Evolutionary conservation across 2,113 vertebrate genomes (phyloP).

Genomic region (Leucosticte australis): DNA sequence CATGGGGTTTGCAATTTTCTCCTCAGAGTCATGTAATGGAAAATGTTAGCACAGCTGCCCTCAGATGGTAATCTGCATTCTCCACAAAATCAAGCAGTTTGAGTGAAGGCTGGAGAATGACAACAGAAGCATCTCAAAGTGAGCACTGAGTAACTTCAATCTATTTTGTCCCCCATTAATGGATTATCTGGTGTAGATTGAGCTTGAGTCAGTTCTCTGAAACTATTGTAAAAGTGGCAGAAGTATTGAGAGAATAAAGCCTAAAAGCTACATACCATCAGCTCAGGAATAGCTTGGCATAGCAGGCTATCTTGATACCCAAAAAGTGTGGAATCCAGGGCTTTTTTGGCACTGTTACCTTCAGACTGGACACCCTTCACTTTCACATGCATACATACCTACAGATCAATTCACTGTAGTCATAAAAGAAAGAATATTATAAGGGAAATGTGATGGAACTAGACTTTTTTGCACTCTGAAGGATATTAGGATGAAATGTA

Average conservation of each 20-base stretch:
- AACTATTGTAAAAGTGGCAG: neutral
- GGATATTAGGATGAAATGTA: neutral
- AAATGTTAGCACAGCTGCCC: slow-evolving; percentile 46
- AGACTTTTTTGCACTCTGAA: neutral
- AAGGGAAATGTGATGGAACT: neutral
- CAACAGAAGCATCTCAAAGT: neutral
- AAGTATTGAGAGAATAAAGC: neutral
- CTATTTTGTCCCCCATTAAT: slow-evolving; percentile 6
- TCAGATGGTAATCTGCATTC: slow-evolving; percentile 55
- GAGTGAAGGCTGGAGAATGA: slow-evolving; percentile 15
- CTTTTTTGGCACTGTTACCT: neutral
- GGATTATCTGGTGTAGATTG: slow-evolving; percentile 6
- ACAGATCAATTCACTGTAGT: neutral
- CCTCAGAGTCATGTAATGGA: neutral
- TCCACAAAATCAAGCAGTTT: slow-evolving; percentile 25
- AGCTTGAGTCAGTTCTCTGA: neutral
- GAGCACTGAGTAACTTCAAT: neutral
- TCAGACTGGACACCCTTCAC: neutral
- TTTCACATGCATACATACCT: neutral
- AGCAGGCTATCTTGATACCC: neutral
- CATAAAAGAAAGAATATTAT: neutral
- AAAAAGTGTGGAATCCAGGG: neutral
- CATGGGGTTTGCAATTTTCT: slow-evolving; percentile 26
- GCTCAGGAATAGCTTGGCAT: neutral
- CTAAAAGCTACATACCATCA: neutral